A percentile compares a stretch with the other conserved stretches of the same genome.
Conservation (phyloP, 1,140 invertebrate species). For the Neuroterus valhalla region DNA sequence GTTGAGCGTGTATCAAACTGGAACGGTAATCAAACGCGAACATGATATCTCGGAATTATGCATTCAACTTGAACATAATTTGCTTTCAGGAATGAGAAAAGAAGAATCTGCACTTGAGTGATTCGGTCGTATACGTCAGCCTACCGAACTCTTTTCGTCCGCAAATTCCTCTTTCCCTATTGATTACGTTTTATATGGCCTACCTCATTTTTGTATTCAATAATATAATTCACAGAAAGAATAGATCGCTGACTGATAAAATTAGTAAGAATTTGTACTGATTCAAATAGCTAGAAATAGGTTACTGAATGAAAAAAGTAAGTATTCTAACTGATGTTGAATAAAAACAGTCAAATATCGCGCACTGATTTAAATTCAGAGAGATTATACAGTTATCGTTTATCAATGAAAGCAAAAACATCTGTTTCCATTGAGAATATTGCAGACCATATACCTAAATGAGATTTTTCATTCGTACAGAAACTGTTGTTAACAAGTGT, state of each 20-base stretch:
- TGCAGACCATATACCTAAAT: not conserved
- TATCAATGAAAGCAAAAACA: conserved; percentile 9
- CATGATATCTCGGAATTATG: not conserved
- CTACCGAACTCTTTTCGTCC: too few species aligned
- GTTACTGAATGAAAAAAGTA: too few species aligned
- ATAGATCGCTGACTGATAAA: too few species aligned
- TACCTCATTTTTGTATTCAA: not conserved
- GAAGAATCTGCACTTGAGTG: too few species aligned
- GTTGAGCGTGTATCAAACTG: not conserved
- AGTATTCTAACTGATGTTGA: not conserved
- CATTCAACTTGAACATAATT: not conserved
- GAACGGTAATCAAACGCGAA: conserved; percentile 6
- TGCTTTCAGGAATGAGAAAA: not conserved
- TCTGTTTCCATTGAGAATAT: not conserved
- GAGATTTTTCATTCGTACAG: not conserved
- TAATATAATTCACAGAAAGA: too few species aligned
- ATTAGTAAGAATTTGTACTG: not conserved
- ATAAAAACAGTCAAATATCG: not conserved
- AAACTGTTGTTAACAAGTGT: too few species aligned
- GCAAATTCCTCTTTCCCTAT: too few species aligned
- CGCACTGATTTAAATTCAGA: not conserved
- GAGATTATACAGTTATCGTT: not conserved
- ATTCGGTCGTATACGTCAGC: too few species aligned
- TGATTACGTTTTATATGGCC: too few species aligned
- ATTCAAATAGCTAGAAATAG: not conserved